Percentiles rank a stretch among this genome's conserved stretches.
Evolutionary conservation across 1,140 invertebrate species (phyloP).

Genomic region (Hestina assimilis): DNA sequence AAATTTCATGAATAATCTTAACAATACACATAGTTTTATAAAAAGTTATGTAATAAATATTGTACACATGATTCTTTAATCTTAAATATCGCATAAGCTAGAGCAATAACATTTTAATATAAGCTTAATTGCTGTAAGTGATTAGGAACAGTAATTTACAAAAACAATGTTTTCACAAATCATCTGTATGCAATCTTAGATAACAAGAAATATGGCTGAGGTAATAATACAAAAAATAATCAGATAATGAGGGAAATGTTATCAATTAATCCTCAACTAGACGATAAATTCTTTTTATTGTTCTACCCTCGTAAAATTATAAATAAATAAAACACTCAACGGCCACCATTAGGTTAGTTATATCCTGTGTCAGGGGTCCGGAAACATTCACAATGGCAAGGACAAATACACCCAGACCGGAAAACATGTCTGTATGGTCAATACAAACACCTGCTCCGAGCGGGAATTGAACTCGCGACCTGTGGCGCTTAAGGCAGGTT

Average conservation of each 20-base stretch:
- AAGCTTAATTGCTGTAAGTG: slow-evolving; percentile 24
- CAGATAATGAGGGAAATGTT: neutral
- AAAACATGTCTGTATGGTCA: no score
- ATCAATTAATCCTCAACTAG: neutral
- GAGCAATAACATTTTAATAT: slow-evolving; percentile 25
- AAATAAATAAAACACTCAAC: no score
- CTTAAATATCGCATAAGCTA: slow-evolving; percentile 19
- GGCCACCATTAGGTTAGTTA: no score
- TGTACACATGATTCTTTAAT: neutral
- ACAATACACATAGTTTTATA: no score
- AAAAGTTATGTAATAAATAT: neutral
- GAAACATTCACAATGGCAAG: no score
- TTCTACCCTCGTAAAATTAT: no score
- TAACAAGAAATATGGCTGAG: slow-evolving; percentile 15
- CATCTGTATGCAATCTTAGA: slow-evolving; percentile 23
- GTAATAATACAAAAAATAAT: slow-evolving; percentile 14
- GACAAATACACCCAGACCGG: no score
- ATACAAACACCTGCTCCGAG: no score
- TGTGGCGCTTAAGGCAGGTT: no score
- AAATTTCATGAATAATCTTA: slow-evolving; percentile 16
- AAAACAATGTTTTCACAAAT: slow-evolving; percentile 27
- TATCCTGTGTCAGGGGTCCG: no score
- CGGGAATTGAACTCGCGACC: no score
- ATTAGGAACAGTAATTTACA: slow-evolving; percentile 32
- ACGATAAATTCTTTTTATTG: no score